Conservation (phyloP, 2,113 vertebrate species). For the Hippocampus abdominalis region DNA sequence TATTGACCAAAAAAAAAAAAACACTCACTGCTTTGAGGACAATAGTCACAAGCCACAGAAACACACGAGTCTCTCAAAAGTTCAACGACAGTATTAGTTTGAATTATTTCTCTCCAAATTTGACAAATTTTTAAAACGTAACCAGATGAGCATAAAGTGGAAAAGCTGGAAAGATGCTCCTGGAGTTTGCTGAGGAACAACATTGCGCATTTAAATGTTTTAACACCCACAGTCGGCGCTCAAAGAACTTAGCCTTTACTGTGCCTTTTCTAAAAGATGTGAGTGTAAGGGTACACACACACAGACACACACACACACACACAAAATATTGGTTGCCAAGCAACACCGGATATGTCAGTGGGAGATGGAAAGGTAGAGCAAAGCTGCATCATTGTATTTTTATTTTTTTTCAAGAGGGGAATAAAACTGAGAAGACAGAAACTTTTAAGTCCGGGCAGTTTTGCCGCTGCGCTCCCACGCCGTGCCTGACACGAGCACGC, state of each 20-base stretch:
- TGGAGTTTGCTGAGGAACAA: slow-evolving; percentile 29
- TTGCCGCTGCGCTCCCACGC: neutral
- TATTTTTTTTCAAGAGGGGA: slow-evolving; percentile 32
- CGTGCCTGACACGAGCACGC: neutral
- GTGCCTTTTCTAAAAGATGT: slow-evolving; percentile 18
- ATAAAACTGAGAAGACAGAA: neutral
- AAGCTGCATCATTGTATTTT: slow-evolving; percentile 37
- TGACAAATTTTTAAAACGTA: slow-evolving; percentile 2
- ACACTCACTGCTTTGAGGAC: no score
- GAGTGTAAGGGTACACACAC: slow-evolving; percentile 23
- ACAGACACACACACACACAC: slow-evolving; percentile 21
- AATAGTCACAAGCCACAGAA: neutral
- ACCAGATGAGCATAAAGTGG: slow-evolving; percentile 12
- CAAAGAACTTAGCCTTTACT: slow-evolving; percentile 47
- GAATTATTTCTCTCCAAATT: neutral
- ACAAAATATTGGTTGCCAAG: slow-evolving; percentile 57
- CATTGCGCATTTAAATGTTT: slow-evolving; percentile 37
- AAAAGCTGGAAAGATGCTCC: slow-evolving; percentile 3
- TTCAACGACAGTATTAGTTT: neutral
- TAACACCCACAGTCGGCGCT: slow-evolving; percentile 51
- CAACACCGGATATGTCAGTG: slow-evolving; percentile 49
- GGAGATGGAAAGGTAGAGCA: slow-evolving; percentile 22
- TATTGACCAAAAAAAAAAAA: neutral
- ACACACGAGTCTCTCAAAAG: neutral
- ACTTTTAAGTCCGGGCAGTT: neutral